A percentile compares a stretch with the other conserved stretches of the same genome.
phyloP scores from a whole-genome alignment of 2,113 vertebrate genomes.

The Circaetus cinerascens region DNA sequence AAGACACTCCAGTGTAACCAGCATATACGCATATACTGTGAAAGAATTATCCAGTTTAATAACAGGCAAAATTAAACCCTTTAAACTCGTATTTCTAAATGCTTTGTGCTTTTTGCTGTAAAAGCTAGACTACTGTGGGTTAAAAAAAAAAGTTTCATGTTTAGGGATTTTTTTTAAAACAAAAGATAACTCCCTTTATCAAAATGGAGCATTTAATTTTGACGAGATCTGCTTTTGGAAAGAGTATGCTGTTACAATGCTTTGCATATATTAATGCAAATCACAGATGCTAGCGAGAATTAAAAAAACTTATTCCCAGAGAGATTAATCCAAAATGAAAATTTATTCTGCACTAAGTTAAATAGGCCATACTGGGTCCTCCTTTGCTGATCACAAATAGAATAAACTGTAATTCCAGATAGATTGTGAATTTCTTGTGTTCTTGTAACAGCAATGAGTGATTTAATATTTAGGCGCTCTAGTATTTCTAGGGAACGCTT shows the following conservation, averaged over 20 bases:
- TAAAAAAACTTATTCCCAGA: neutral
- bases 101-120: neutral
- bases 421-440: neutral
- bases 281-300: neutral
- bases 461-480: neutral
- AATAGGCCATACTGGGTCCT: neutral
- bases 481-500: neutral
- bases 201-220: neutral
- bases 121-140: neutral
- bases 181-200: neutral
- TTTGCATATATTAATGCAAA: conserved; percentile 29
- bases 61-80: neutral
- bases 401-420: neutral
- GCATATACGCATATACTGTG: too few species aligned
- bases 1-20: neutral
- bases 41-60: neutral
- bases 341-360: neutral
- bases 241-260: neutral
- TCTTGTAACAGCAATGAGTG: neutral
- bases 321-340: conserved; percentile 20
- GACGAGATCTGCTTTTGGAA: neutral
- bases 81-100: neutral
- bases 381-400: neutral
- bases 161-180: neutral
- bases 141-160: neutral